Percentiles rank a stretch among this genome's conserved stretches.
Evolutionary conservation across 2,888 invertebrate genomes (phyloP).

Genomic region (Nomada goodeniana): DNA sequence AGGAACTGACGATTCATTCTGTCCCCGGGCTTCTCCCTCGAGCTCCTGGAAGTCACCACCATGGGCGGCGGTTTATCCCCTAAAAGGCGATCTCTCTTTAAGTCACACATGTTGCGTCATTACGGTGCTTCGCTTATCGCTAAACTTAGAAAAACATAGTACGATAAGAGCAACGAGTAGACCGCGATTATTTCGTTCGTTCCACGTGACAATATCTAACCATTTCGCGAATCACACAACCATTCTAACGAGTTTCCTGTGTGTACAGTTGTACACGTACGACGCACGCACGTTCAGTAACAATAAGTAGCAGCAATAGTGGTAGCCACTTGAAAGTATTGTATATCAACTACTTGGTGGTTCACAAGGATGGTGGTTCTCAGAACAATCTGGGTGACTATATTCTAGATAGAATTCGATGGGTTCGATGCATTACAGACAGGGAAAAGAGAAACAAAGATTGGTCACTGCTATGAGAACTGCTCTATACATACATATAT

Average conservation of each 20-base stretch:
- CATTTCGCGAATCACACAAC: not conserved
- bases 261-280: not conserved
- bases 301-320: not conserved
- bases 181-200: slow-evolving; percentile 8
- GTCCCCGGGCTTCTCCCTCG: slow-evolving; percentile 89
- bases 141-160: slow-evolving; percentile 41
- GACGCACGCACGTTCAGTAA: not conserved
- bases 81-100: slow-evolving; percentile 75
- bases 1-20: slow-evolving; percentile 93
- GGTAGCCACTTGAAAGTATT: not conserved
- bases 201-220: not conserved
- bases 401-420: slow-evolving; percentile 1
- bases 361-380: not conserved
- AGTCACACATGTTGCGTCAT: slow-evolving; percentile 57
- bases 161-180: not conserved
- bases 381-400: not conserved
- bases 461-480: slow-evolving; percentile 56
- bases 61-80: slow-evolving; percentile 80
- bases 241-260: not conserved
- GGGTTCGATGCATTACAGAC: slow-evolving; percentile 39
- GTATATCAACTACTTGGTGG: slow-evolving; percentile 14
- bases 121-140: slow-evolving; percentile 52
- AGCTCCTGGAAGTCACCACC: slow-evolving; percentile 76
- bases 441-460: slow-evolving; percentile 29
- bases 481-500: slow-evolving; percentile 30